phyloP scores from a whole-genome alignment of 2,113 vertebrate species.

The Dasyornis broadbenti region DNA sequence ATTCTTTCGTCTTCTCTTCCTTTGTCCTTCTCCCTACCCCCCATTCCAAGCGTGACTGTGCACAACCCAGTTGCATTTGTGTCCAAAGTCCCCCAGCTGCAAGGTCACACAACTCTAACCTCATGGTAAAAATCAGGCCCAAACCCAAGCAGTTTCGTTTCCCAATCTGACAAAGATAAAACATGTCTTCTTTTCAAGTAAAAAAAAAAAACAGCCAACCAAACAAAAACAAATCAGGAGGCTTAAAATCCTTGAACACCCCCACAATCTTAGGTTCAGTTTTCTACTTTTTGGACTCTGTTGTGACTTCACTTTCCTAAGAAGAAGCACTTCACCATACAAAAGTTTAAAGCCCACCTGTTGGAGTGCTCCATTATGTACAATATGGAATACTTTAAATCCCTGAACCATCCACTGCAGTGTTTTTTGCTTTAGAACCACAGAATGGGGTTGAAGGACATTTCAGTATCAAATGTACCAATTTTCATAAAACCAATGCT shows the following conservation, averaged over 20 bases:
- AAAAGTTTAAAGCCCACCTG: background rate
- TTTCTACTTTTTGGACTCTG: background rate
- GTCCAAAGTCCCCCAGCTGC: background rate
- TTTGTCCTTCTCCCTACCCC: background rate
- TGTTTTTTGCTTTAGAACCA: background rate
- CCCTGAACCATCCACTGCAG: background rate
- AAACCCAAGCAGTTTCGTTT: background rate
- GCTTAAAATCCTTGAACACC: background rate
- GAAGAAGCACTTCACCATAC: background rate
- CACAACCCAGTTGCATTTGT: background rate
- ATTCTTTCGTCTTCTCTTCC: background rate
- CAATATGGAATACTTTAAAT: background rate
- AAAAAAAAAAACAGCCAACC: background rate
- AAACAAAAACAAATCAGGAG: background rate
- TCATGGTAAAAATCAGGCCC: background rate
- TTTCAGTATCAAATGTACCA: background rate
- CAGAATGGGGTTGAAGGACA: background rate
- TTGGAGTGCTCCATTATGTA: background rate
- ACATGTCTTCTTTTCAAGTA: background rate
- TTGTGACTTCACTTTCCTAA: background rate
- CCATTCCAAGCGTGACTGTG: rapidly evolving
- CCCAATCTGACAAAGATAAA: background rate
- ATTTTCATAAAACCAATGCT: background rate
- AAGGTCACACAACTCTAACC: background rate
- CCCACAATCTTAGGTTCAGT: background rate